Evolutionary conservation across 2,888 invertebrate genomes (phyloP), one percentile per base, ranked within the genome.

Genomic region (Callinectes sapidus): DNA sequence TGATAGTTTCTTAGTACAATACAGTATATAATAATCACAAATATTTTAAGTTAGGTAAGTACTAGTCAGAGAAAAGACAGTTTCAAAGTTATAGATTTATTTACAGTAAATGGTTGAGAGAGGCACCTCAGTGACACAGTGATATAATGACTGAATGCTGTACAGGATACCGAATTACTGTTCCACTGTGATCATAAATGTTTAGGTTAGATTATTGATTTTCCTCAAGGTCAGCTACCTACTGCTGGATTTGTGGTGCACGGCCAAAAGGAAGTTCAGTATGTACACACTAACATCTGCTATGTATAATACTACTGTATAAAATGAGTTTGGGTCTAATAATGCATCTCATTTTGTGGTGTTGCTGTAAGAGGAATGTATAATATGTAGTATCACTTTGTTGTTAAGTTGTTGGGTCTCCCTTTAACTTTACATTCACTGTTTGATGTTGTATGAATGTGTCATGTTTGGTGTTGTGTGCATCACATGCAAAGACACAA

Each of bases 401-500:
- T 35, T 71, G 66, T 89, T 89, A 8, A 71, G 66, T 89, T 89
- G 32, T 32, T 81, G 35, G 14, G 18, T 81, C 35, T 32, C 35
- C 35, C 32, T 81, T 35, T 35, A 35, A 71, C 71, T 23, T 81
- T 81, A 2, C 35, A 35, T 81, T 81, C 81, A 81, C 89, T 42
- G 89, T 89, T 89, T 89, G 89, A 89, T 89, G 89, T 89, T 89
- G 89, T 89, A 71, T 71, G 89, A 35, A 14, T 71, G 89, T 66
- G 88, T 55, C 55, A 48, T 54, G 55, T 42, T n/a, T 48, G 54
- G 48, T n/a, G 87, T 54, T 54, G 28, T 87, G 16, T 87, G 42
- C n/a, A 28, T 54, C 18, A n/a, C 71, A n/a, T 87, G 87, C n/a
- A n/a, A 87, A 87, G 54, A 54, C n/a, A 35, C n/a, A 87, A n/a